A percentile compares a stretch with the other conserved stretches of the same genome.
phyloP scores from a whole-genome alignment of 1,140 invertebrate genomes.

The Drosophila tropicalis region DNA sequence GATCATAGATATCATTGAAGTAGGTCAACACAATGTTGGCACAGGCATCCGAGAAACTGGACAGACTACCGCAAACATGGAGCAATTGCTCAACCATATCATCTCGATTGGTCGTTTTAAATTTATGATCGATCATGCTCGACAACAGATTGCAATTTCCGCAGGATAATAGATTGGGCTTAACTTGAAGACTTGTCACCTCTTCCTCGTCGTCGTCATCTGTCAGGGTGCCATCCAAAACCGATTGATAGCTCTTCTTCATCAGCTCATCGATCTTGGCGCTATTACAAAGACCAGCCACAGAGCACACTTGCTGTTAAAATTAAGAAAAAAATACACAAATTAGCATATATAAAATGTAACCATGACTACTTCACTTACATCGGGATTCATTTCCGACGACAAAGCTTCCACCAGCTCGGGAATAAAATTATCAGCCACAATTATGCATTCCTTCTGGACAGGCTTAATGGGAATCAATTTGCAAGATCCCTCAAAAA shows the following conservation, averaged over 20 bases:
- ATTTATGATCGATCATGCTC: constrained; percentile 84
- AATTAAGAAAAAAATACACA: constrained; percentile 4
- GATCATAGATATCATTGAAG: constrained; percentile 88
- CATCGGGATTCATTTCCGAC: constrained; percentile 93
- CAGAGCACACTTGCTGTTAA: constrained; percentile 89
- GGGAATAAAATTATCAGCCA: constrained; percentile 94
- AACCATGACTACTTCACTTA: constrained; percentile 31
- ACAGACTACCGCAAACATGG: constrained; percentile 86
- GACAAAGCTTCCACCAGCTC: constrained; percentile 93
- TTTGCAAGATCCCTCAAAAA: constrained; percentile 94
- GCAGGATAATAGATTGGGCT: constrained; percentile 80
- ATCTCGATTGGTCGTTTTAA: constrained; percentile 84
- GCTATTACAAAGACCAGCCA: constrained; percentile 94
- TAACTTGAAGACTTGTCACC: constrained; percentile 9
- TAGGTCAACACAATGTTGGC: constrained; percentile 88
- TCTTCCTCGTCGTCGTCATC: constrained; percentile 41
- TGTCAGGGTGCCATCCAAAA: constrained; percentile 53
- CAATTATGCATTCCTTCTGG: constrained; percentile 89
- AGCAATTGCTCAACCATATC: constrained; percentile 85
- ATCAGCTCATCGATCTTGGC: constrained; percentile 88
- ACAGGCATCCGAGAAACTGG: constrained; percentile 91
- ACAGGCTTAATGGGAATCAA: constrained; percentile 91
- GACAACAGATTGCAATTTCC: constrained; percentile 85
- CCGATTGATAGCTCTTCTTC: constrained; percentile 44
- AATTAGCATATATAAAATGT: not conserved